A percentile compares a stretch with the other conserved stretches of the same genome.
Evolutionary conservation across 2,797 vertebrate species (phyloP).

Genomic region (Neosilurus mollespiculum): DNA sequence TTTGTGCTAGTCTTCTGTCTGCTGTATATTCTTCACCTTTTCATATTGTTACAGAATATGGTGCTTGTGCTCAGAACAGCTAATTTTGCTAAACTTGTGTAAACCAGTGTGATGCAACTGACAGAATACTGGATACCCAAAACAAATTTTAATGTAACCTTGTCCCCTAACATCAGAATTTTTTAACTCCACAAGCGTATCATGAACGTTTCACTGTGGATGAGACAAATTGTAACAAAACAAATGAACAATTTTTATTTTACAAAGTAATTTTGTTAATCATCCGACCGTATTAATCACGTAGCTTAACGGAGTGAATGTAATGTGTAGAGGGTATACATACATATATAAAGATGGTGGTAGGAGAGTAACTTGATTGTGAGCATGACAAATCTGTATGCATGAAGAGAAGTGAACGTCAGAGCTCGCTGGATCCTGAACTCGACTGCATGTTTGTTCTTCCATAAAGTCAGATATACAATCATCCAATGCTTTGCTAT

Average conservation of each 20-base stretch:
- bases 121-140: background rate
- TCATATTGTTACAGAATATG: constrained; percentile 34
- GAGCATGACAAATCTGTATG: constrained; percentile 56
- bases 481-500: constrained; percentile 37
- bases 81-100: background rate
- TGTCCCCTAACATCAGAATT: background rate
- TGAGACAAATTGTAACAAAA: constrained; percentile 4
- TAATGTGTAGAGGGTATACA: constrained; percentile 11
- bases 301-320: constrained; percentile 18
- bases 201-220: background rate
- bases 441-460: constrained; percentile 44
- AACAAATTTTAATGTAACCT: background rate
- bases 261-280: background rate
- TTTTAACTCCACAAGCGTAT: background rate
- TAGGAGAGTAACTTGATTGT: constrained; percentile 37
- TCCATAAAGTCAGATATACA: too few species aligned
- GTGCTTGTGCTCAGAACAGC: constrained; percentile 29
- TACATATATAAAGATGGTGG: constrained; percentile 36
- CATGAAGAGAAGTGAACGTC: constrained; percentile 46
- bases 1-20: constrained; percentile 34
- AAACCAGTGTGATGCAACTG: background rate
- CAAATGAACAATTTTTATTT: background rate
- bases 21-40: constrained; percentile 36
- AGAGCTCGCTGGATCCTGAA: constrained; percentile 28
- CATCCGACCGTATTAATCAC: constrained; percentile 9